phyloP scores from a whole-genome alignment of 2,888 invertebrate species.

The Tetheella fluctuosa region DNA sequence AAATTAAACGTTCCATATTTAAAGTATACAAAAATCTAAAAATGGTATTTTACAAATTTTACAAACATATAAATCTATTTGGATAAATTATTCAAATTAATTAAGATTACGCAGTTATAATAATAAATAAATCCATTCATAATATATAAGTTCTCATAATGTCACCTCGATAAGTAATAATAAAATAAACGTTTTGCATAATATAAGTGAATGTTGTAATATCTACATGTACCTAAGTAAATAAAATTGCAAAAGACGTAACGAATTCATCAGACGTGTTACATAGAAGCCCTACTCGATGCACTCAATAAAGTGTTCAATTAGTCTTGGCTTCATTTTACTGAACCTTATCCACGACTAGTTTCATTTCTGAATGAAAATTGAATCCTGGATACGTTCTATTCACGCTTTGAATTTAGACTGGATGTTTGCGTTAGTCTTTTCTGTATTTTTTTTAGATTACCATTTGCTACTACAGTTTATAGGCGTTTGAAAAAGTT shows the following conservation, averaged over 20 bases:
- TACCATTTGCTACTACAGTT: neutral
- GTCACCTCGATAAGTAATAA: no score
- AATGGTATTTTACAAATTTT: no score
- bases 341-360: neutral
- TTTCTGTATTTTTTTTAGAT: neutral
- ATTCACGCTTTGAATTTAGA: constrained; percentile 2
- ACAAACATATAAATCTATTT: no score
- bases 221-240: neutral
- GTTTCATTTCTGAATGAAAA: neutral
- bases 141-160: no score
- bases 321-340: neutral
- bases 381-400: neutral
- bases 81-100: no score
- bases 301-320: constrained; percentile 1
- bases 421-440: neutral
- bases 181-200: no score
- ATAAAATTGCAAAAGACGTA: constrained; percentile 1
- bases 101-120: no score
- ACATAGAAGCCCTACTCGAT: neutral
- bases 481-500: neutral
- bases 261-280: neutral
- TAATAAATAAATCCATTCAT: no score
- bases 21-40: no score
- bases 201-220: no score
- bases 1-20: no score